These are phyloP conservation scores for Solenopsis invicta DNA, from an alignment of 1,140 invertebrate genomes.

Conservation along the genomic window DNA sequence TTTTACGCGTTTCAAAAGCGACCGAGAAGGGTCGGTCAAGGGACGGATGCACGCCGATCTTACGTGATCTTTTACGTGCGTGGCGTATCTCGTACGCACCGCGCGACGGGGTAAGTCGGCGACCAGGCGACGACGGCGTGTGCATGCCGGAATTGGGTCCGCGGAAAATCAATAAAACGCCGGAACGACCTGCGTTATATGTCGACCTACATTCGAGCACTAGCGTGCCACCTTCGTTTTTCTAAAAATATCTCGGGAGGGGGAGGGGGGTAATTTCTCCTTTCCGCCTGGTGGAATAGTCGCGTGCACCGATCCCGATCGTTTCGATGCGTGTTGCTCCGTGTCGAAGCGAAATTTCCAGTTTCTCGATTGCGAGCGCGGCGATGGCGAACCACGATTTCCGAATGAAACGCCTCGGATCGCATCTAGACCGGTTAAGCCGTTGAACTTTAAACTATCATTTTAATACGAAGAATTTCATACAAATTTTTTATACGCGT, in stretches of 20 bases:
- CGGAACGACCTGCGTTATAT: constrained; percentile 53
- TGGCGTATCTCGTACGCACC: constrained; percentile 4
- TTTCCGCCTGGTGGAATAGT: constrained; percentile 37
- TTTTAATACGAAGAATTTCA: neutral
- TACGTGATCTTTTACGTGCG: neutral
- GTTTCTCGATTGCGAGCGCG: constrained; percentile 18
- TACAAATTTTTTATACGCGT: neutral
- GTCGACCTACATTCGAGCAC: constrained; percentile 60
- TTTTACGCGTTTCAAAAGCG: neutral
- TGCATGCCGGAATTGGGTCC: constrained; percentile 46
- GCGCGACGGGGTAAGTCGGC: neutral
- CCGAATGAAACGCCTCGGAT: neutral
- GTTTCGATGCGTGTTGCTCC: constrained; percentile 12
- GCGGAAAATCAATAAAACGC: constrained; percentile 62
- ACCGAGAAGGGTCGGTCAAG: neutral
- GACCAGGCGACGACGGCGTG: neutral
- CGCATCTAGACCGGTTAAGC: no score
- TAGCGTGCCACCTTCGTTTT: constrained; percentile 52
- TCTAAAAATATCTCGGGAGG: constrained; percentile 46
- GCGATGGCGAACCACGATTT: constrained; percentile 2
- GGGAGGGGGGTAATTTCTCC: constrained; percentile 49
- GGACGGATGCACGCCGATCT: constrained; percentile 8
- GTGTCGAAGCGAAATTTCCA: constrained; percentile 16
- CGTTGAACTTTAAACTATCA: neutral
- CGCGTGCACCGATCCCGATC: constrained; percentile 75